Percentiles rank a stretch among this genome's conserved stretches.
phyloP scores from a whole-genome alignment of 2,888 invertebrate genomes.

The Pegoplata infirma region DNA sequence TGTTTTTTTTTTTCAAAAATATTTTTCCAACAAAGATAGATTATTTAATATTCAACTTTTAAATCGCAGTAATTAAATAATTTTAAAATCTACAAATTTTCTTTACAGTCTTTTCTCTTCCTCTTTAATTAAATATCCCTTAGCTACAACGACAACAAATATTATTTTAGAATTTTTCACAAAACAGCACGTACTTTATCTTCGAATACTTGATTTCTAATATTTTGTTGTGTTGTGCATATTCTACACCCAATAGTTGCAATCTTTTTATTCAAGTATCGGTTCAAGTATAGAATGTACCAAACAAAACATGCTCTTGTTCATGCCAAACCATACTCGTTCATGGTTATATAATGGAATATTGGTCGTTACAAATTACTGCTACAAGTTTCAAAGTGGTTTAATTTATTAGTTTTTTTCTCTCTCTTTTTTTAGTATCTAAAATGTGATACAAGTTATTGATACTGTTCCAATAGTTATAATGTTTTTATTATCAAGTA shows the following conservation, averaged over 20 bases:
- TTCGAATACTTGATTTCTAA: neutral
- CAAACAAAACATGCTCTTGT: neutral
- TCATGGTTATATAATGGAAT: constrained; percentile 20
- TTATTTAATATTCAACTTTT: too few species aligned
- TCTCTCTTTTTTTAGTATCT: too few species aligned
- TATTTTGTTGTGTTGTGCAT: neutral
- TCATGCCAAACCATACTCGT: neutral
- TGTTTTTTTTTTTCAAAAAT: too few species aligned
- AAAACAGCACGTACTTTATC: neutral
- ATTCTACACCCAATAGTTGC: neutral
- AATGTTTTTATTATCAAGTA: constrained; percentile 4
- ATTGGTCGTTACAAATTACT: constrained; percentile 27
- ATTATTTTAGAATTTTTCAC: neutral
- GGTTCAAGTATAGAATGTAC: too few species aligned
- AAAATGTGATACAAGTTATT: constrained; percentile 16
- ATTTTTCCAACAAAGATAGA: too few species aligned
- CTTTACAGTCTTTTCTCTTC: too few species aligned
- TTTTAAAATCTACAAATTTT: too few species aligned
- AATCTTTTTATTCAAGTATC: neutral
- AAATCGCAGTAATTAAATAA: too few species aligned
- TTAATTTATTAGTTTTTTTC: constrained; percentile 32
- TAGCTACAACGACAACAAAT: too few species aligned
- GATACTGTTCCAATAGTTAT: constrained; percentile 35
- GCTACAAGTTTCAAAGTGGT: constrained; percentile 5
- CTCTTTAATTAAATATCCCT: too few species aligned